Evolutionary conservation across 2,797 vertebrate genomes (phyloP).

Genomic region (Amphiprion clarkii): DNA sequence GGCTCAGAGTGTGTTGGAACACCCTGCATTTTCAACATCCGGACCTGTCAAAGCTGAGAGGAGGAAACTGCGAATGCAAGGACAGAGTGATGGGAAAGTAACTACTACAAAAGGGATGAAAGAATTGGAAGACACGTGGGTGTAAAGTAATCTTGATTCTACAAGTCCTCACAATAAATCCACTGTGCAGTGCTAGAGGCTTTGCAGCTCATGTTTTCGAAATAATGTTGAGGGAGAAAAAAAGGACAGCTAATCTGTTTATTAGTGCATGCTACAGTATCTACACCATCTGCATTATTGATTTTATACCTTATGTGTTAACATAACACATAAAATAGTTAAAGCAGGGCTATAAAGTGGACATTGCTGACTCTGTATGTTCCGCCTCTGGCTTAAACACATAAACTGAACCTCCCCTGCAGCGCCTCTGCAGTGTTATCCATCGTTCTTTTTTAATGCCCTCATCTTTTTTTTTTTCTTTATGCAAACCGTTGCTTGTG

Average conservation of each 20-base stretch:
- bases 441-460: not conserved
- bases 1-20: conserved; percentile 19
- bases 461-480: not conserved
- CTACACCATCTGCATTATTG: conserved; percentile 59
- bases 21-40: conserved; percentile 24
- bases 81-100: conserved; percentile 24
- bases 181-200: conserved; percentile 32
- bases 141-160: conserved; percentile 23
- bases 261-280: conserved; percentile 39
- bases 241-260: conserved; percentile 48
- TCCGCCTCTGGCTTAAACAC: conserved; percentile 36
- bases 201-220: conserved; percentile 55
- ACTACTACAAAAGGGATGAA: conserved; percentile 26
- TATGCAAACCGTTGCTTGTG: not conserved
- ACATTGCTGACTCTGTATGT: conserved; percentile 54
- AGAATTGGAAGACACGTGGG: conserved; percentile 19
- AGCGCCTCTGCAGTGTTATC: conserved; percentile 34
- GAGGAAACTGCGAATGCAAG: conserved; percentile 14
- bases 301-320: conserved; percentile 54
- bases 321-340: conserved; percentile 48
- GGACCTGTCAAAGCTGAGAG: conserved; percentile 8
- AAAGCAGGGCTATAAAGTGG: conserved; percentile 48
- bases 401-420: conserved; percentile 28
- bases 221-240: conserved; percentile 47
- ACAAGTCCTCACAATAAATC: conserved; percentile 27